phyloP scores from a whole-genome alignment of 2,113 vertebrate species.

The Vidua macroura region DNA sequence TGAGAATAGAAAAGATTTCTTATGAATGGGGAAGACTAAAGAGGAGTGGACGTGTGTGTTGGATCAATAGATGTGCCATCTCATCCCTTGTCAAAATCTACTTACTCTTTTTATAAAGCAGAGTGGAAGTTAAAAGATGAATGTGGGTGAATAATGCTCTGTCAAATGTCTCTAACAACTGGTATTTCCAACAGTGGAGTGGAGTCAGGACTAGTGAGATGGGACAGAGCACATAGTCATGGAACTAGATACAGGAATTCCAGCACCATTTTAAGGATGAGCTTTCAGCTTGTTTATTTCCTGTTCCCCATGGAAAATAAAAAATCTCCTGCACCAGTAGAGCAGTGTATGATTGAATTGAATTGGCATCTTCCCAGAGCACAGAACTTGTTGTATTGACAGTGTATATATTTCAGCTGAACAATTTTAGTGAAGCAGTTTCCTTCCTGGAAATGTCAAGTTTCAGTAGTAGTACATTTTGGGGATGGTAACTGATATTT shows the following conservation, averaged over 20 bases:
- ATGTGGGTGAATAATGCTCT: not conserved
- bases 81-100: not conserved
- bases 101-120: not conserved
- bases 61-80: not conserved
- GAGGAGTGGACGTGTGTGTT: not conserved
- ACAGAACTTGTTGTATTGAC: not conserved
- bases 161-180: not conserved
- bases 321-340: not conserved
- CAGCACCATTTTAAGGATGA: not conserved
- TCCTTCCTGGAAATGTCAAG: not conserved
- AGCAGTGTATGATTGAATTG: not conserved
- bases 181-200: not conserved
- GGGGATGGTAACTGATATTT: not conserved
- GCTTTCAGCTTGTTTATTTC: not conserved
- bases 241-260: not conserved
- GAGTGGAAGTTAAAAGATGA: not conserved
- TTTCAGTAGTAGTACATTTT: not conserved
- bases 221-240: not conserved
- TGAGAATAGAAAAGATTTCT: not conserved
- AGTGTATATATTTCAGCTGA: not conserved
- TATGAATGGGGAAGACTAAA: not conserved
- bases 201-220: not conserved
- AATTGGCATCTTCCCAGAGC: not conserved
- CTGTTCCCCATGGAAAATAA: not conserved
- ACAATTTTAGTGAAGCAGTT: not conserved